phyloP scores from a whole-genome alignment of 2,888 invertebrate genomes.

The Plagodis dolabraria region DNA sequence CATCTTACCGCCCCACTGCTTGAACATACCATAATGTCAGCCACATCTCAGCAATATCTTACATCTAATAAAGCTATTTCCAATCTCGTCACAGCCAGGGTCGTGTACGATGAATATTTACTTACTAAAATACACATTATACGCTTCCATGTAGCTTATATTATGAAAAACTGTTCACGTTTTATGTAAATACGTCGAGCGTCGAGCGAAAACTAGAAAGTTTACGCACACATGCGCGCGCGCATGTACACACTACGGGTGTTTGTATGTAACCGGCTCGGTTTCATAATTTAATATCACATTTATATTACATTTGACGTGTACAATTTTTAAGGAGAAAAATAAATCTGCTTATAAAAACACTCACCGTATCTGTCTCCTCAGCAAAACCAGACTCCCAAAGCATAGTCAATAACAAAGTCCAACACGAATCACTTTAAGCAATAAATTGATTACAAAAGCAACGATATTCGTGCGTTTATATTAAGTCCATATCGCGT shows the following conservation, averaged over 20 bases:
- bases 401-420: slow-evolving; percentile 71
- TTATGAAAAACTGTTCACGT: slow-evolving; percentile 84
- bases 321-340: slow-evolving; percentile 27
- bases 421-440: slow-evolving; percentile 68
- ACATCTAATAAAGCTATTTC: slow-evolving; percentile 65
- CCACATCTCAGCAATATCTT: slow-evolving; percentile 8
- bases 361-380: slow-evolving; percentile 78
- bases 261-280: slow-evolving; percentile 57
- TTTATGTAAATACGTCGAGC: slow-evolving; percentile 79
- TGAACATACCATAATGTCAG: background rate
- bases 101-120: slow-evolving; percentile 74
- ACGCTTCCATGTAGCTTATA: slow-evolving; percentile 75
- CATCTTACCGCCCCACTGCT: slow-evolving; percentile 36
- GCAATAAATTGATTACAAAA: slow-evolving; percentile 9
- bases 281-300: slow-evolving; percentile 69
- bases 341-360: slow-evolving; percentile 33
- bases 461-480: slow-evolving; percentile 28
- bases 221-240: slow-evolving; percentile 67
- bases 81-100: slow-evolving; percentile 62
- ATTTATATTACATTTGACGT: slow-evolving; percentile 49
- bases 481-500: slow-evolving; percentile 61
- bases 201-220: slow-evolving; percentile 84
- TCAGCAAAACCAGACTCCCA: slow-evolving; percentile 78
- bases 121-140: slow-evolving; percentile 65
- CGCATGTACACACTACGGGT: slow-evolving; percentile 40